Evolutionary conservation across 2,888 invertebrate species (phyloP).

Genomic region (Tetrapedia diversipes): DNA sequence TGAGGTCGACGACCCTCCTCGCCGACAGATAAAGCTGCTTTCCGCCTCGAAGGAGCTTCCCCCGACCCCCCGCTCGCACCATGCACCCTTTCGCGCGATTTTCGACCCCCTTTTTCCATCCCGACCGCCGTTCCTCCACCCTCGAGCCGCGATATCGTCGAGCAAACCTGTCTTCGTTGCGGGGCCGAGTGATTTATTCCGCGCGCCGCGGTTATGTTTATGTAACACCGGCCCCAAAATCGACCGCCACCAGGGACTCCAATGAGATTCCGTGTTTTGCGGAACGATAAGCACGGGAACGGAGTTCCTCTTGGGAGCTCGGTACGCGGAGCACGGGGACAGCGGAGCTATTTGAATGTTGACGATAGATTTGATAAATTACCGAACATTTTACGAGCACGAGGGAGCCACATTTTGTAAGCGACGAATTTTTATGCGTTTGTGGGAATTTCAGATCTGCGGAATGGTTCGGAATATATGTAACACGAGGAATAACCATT

Average conservation of each 20-base stretch:
- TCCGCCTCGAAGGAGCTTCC: constrained; percentile 55
- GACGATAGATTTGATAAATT: constrained; percentile 2
- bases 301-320: neutral
- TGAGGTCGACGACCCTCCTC: constrained; percentile 44
- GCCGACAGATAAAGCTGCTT: constrained; percentile 59
- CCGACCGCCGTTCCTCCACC: constrained; percentile 10
- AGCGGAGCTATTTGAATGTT: neutral
- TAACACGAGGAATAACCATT: too few species aligned
- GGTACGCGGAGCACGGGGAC: neutral
- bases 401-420: too few species aligned
- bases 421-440: too few species aligned
- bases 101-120: constrained; percentile 6
- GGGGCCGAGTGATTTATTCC: constrained; percentile 56
- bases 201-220: constrained; percentile 34
- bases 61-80: neutral
- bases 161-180: constrained; percentile 6
- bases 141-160: constrained; percentile 29
- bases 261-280: neutral
- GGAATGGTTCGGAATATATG: too few species aligned
- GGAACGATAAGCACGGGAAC: neutral
- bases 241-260: constrained; percentile 3
- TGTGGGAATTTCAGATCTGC: too few species aligned
- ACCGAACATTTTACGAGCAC: neutral
- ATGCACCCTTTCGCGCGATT: constrained; percentile 15
- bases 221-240: constrained; percentile 35